A percentile compares a stretch with the other conserved stretches of the same genome.
phyloP scores from a whole-genome alignment of 1,140 invertebrate genomes.

The Macrocentrus cingulum region DNA sequence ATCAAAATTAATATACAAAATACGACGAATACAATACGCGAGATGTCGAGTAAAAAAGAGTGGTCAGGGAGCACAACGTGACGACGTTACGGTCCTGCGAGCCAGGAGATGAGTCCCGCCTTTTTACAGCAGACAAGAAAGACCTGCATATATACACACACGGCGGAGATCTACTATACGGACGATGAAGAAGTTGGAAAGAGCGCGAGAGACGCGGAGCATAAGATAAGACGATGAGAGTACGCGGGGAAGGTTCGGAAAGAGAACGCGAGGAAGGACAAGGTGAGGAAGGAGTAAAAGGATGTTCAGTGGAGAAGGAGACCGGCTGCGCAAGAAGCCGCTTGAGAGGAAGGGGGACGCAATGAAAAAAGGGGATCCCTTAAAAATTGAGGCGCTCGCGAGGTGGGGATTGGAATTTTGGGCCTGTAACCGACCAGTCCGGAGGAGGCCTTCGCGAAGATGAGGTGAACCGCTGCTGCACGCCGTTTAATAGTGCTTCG shows the following conservation, averaged over 20 bases:
- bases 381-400: conserved; percentile 53
- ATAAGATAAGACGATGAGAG: conserved; percentile 17
- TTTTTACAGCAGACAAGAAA: conserved; percentile 43
- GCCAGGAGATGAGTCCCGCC: conserved; percentile 35
- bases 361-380: conserved; percentile 52
- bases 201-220: conserved; percentile 16
- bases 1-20: no score
- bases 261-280: conserved; percentile 29
- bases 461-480: conserved; percentile 46
- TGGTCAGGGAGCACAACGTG: not conserved
- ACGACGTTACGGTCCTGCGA: conserved; percentile 34
- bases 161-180: conserved; percentile 1
- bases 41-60: no score
- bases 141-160: conserved; percentile 20
- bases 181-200: conserved; percentile 20
- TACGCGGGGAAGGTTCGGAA: conserved; percentile 21
- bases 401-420: conserved; percentile 59
- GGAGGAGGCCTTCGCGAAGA: conserved; percentile 56
- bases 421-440: conserved; percentile 56
- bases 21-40: no score
- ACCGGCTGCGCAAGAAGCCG: conserved; percentile 33
- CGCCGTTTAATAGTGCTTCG: conserved; percentile 18
- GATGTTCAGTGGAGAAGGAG: conserved; percentile 19
- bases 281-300: conserved; percentile 17
- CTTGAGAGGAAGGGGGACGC: conserved; percentile 38